These are phyloP conservation scores for Rotaria magnacalcarata DNA, from an alignment of 2,888 invertebrate species.

Conservation along the genomic window DNA sequence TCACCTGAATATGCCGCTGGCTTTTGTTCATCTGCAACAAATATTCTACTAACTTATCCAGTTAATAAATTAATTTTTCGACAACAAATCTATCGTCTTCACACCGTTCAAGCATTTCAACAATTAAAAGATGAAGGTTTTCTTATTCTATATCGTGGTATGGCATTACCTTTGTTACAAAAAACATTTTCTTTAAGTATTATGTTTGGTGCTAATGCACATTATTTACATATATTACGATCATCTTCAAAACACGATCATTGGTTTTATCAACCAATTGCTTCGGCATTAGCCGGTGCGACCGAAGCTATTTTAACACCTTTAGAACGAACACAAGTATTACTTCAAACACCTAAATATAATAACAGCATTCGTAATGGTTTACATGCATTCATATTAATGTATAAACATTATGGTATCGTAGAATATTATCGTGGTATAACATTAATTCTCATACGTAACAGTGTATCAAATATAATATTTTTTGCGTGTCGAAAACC, in stretches of 20 bases:
- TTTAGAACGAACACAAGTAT: slow-evolving; percentile 87
- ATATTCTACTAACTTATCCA: slow-evolving; percentile 85
- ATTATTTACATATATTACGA: slow-evolving; percentile 52
- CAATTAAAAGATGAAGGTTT: slow-evolving; percentile 81
- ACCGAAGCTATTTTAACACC: slow-evolving; percentile 78
- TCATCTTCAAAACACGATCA: slow-evolving; percentile 49
- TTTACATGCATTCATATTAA: slow-evolving; percentile 69
- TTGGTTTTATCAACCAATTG: slow-evolving; percentile 49
- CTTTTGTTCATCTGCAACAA: slow-evolving; percentile 86
- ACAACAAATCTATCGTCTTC: slow-evolving; percentile 68
- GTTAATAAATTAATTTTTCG: slow-evolving; percentile 93
- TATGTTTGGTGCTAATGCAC: slow-evolving; percentile 89
- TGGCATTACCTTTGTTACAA: slow-evolving; percentile 84
- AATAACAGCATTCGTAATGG: slow-evolving; percentile 80
- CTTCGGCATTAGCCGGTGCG: slow-evolving; percentile 68
- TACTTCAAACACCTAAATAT: slow-evolving; percentile 68
- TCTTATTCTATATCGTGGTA: slow-evolving; percentile 78
- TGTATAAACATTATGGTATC: slow-evolving; percentile 68
- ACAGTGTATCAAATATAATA: slow-evolving; percentile 84
- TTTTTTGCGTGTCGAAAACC: slow-evolving; percentile 83
- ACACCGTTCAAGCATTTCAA: slow-evolving; percentile 50
- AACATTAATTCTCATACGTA: slow-evolving; percentile 78
- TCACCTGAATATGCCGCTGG: slow-evolving; percentile 81
- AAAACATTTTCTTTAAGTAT: slow-evolving; percentile 84
- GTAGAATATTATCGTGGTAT: slow-evolving; percentile 85